Percentiles rank a stretch among this genome's conserved stretches.
Evolutionary conservation across 2,888 invertebrate species (phyloP).

Genomic region (Falcaria lacertinaria): DNA sequence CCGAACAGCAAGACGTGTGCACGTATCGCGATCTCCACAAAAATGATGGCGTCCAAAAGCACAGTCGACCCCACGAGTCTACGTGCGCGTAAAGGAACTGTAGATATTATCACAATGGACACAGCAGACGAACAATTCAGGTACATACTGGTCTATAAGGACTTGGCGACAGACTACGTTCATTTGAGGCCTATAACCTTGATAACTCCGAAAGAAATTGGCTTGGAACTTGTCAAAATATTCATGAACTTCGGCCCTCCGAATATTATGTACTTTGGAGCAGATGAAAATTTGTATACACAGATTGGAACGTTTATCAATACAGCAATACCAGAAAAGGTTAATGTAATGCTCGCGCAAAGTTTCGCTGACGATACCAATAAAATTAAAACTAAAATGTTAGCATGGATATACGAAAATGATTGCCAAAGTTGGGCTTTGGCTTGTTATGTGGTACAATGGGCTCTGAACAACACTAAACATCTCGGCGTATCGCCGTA

Average conservation of each 20-base stretch:
- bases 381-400: not conserved
- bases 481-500: not conserved
- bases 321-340: too few species aligned
- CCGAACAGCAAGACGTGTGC: too few species aligned
- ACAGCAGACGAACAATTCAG: constrained; percentile 1
- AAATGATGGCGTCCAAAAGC: too few species aligned
- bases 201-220: not conserved
- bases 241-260: constrained; percentile 13
- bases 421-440: constrained; percentile 3
- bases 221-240: constrained; percentile 11
- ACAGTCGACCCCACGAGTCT: too few species aligned
- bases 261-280: constrained; percentile 1
- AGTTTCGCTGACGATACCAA: too few species aligned
- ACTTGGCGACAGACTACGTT: constrained; percentile 6
- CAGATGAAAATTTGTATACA: not conserved
- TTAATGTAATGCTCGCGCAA: too few species aligned
- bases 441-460: constrained; percentile 8
- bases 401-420: not conserved
- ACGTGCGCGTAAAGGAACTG: not conserved
- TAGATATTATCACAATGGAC: not conserved
- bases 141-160: constrained; percentile 8
- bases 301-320: not conserved
- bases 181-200: constrained; percentile 8
- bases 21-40: too few species aligned
- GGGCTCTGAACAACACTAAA: constrained; percentile 7